phyloP scores from a whole-genome alignment of 2,888 invertebrate species.

The Mechanitis mazaeus region DNA sequence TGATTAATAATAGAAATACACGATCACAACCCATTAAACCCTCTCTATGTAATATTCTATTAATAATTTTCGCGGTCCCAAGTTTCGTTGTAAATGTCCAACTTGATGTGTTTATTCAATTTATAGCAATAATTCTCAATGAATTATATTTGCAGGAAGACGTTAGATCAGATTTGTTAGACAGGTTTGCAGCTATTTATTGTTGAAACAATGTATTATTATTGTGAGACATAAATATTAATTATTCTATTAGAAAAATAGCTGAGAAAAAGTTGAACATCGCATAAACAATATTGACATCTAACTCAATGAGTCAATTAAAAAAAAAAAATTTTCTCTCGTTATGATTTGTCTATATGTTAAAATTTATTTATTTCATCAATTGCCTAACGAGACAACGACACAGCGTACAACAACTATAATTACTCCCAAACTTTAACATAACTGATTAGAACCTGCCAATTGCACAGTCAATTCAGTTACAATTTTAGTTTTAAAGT shows the following conservation, averaged over 20 bases:
- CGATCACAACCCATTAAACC: slow-evolving; percentile 25
- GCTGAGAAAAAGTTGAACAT: background rate
- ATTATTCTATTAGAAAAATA: background rate
- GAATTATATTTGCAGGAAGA: slow-evolving; percentile 72
- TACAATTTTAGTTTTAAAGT: slow-evolving; percentile 13
- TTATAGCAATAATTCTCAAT: slow-evolving; percentile 68
- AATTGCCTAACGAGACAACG: background rate
- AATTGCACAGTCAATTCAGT: slow-evolving; percentile 27
- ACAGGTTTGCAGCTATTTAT: slow-evolving; percentile 65
- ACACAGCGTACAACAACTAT: slow-evolving; percentile 16
- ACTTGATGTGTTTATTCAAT: slow-evolving; percentile 72
- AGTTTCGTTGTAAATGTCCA: slow-evolving; percentile 63
- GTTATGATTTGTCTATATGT: background rate
- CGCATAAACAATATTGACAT: background rate
- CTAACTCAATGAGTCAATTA: too few species aligned
- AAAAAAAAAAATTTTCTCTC: too few species aligned
- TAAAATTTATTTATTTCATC: background rate
- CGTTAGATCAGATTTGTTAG: slow-evolving; percentile 69
- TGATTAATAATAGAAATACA: slow-evolving; percentile 1
- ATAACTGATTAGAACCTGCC: slow-evolving; percentile 32
- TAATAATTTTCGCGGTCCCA: slow-evolving; percentile 57
- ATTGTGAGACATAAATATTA: background rate
- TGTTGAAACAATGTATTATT: slow-evolving; percentile 32
- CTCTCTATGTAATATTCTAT: slow-evolving; percentile 29
- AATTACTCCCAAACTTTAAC: slow-evolving; percentile 22